Percentiles rank a stretch among this genome's conserved stretches.
phyloP scores from a whole-genome alignment of 2,888 invertebrate species.

The Drosophila pseudotalamancana region DNA sequence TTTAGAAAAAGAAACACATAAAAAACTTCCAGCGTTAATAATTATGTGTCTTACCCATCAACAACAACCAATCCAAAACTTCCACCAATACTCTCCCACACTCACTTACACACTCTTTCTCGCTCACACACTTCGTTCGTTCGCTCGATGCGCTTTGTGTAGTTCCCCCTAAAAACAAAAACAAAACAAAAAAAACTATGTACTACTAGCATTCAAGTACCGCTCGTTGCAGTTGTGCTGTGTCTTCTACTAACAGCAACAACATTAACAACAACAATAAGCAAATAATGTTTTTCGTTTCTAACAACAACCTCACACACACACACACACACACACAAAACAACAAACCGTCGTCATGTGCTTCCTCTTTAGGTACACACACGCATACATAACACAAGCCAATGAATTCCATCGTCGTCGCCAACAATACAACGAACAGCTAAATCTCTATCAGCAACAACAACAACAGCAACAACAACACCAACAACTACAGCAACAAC shows the following conservation, averaged over 20 bases:
- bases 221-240: slow-evolving; percentile 23
- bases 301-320: slow-evolving; percentile 36
- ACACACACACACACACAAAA: slow-evolving; percentile 5
- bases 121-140: slow-evolving; percentile 14
- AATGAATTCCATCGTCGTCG: slow-evolving; percentile 84
- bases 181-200: too few relatives aligned
- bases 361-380: slow-evolving; percentile 82
- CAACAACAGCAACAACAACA: slow-evolving; percentile 38
- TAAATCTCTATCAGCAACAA: slow-evolving; percentile 67
- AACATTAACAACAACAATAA: slow-evolving; percentile 23
- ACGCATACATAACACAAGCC: slow-evolving; percentile 84
- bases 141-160: slow-evolving; percentile 47
- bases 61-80: neutral
- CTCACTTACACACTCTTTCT: slow-evolving; percentile 14
- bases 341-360: slow-evolving; percentile 50
- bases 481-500: too few relatives aligned
- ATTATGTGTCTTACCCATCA: slow-evolving; percentile 9
- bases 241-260: slow-evolving; percentile 40
- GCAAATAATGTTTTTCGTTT: slow-evolving; percentile 32
- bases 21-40: slow-evolving; percentile 9
- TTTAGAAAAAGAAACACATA: too few relatives aligned
- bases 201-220: slow-evolving; percentile 4
- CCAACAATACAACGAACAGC: slow-evolving; percentile 75
- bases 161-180: slow-evolving; percentile 7
- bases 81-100: neutral